Evolutionary conservation across 2,797 vertebrate genomes (phyloP), one percentile per base, ranked within the genome.

Genomic region (Chelmon rostratus): DNA sequence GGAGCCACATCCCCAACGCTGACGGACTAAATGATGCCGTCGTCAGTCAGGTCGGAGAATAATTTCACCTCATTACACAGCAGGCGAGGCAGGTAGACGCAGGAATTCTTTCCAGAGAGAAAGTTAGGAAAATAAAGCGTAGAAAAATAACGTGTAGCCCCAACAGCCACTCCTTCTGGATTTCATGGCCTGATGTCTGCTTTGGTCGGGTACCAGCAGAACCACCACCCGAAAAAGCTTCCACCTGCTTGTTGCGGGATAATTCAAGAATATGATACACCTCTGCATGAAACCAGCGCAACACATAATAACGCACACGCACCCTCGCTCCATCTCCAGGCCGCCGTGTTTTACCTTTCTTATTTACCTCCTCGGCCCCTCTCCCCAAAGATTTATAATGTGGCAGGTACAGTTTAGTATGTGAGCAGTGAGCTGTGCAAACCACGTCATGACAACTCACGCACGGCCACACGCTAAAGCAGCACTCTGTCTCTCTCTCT

Each of bases 1-100:
- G 2, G 2, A 8, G 88, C 87, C 91, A 90, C 73, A 69, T 74
- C 62, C 83, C 57, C 71, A 25, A 66, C 7, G 1, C 76, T 49
- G 78, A 78, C 68, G 61, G 82, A 79, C 83, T 83, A 78, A 89
- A 83, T 35, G 79, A 84, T 80, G 84, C 79, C 66, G 46, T 84
- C 76, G 76, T 79, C 73, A 46, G 84, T 76, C 86, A 11, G 69
- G 23, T 77, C 89, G 89, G 94, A 94, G 91, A 90, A 96, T 96
- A 96, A 97, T 97, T 98, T 97, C 94, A 96, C 94, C 96, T 97
- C 96, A 96, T 97, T 98, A 97, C 94, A 23, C 72, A 0, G 46
- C 69, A 95, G 95, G 92, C 94, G 66, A 90, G 85, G 87, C 92
- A 96, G 95, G 96, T 97, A 97, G 96, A 96, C 94, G 93, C 59